Percentiles rank a stretch among this genome's conserved stretches.
These are phyloP conservation scores for Tethya wilhelma DNA, from an alignment of 37 sponge, comb jelly and placozoan genomes.

Conservation along the genomic window DNA sequence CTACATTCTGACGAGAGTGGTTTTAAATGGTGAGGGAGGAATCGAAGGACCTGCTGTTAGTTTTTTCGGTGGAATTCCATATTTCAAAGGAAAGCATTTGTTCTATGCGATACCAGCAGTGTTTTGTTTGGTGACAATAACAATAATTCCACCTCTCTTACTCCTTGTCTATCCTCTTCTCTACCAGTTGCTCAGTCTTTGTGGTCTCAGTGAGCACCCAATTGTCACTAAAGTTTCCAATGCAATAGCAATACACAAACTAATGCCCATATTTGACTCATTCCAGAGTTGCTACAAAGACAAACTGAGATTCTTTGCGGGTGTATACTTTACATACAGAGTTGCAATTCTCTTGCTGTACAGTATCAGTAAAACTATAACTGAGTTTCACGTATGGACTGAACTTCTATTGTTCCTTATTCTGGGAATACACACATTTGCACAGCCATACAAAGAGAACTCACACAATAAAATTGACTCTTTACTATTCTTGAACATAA, in stretches of 20 bases:
- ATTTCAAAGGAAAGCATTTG: conserved; percentile 1
- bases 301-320: conserved; percentile 25
- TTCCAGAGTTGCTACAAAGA: conserved; percentile 38
- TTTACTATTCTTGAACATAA: not conserved
- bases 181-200: not conserved
- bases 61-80: conserved; percentile 16
- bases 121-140: not conserved
- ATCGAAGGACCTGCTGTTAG: not conserved
- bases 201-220: conserved; percentile 12
- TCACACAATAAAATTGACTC: conserved; percentile 7
- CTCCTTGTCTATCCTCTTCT: conserved; percentile 19
- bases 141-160: conserved; percentile 4
- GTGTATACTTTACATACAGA: conserved; percentile 27
- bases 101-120: conserved; percentile 30
- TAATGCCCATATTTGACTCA: conserved; percentile 19
- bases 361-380: not conserved
- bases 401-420: conserved; percentile 1
- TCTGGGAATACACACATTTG: conserved; percentile 16
- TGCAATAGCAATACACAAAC: not conserved
- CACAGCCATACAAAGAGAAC: conserved; percentile 15
- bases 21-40: not conserved
- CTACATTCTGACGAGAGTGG: not conserved
- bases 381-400: not conserved
- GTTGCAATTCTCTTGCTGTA: not conserved
- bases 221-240: not conserved